Evolutionary conservation across 2,113 vertebrate species (phyloP), one percentile per base, ranked within the genome.

Genomic region (Talpa occidentalis): DNA sequence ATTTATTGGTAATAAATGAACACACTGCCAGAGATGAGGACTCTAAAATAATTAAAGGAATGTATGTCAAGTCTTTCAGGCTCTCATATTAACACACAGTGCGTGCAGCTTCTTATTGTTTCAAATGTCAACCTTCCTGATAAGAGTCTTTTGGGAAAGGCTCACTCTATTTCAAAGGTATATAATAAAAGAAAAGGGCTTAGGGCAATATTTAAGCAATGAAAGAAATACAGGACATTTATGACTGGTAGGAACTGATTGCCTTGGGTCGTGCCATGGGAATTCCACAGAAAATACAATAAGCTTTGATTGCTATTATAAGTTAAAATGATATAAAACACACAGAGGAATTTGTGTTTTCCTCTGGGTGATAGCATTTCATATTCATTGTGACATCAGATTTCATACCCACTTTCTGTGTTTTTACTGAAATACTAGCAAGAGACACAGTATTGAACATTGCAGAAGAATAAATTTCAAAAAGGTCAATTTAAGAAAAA

Each of bases 141-240:
- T 91, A 69, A 91, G 80, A 76, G 77, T 89, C 93, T 72, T 95
- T 91, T 76, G 87, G 87, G 92, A 94, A 77, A 95, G 47, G 35
- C 66, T 92, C 14, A 59, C 54, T 95, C 62, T 40, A 69, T 95
- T 92, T 89, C 90, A 95, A 97, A 96, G 64, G 70, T 26, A n/a
- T 92, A 85, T 90, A 93, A 96, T 96, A 81, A 95, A 93, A 96
- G 49, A 22, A 86, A 93, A 89, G 60, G 86, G 40, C 91, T 94
- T 83, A 59, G 44, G 79, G 83, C 70, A 96, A 90, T 94, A 96
- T 95, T 94, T 95, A 97, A 95, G 78, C 69, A 95, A 93, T 70
- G 91, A 94, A 94, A 91, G 78, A 81, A 93, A 89, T 62, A 86
- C 19, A 82, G 78, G 74, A 76, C 69, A 79, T 82, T 96, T 96